Percentiles rank a stretch among this genome's conserved stretches.
phyloP scores from a whole-genome alignment of 30 jellyfish, hydroid and myxozoan genomes.

The Aurelia aurita region DNA sequence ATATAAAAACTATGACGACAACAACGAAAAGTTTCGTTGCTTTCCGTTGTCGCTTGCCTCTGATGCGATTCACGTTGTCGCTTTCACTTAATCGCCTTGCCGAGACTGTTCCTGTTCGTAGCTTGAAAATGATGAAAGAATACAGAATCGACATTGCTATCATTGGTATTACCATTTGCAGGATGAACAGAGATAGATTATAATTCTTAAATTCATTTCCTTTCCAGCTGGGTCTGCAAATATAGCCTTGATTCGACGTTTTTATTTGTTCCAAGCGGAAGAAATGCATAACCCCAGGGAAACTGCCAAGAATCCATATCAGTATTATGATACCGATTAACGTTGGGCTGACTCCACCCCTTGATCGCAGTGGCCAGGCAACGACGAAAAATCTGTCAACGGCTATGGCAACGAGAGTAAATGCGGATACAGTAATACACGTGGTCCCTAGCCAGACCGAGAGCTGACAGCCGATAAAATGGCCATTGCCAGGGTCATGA shows the following conservation, averaged over 20 bases:
- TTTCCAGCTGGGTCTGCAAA: background rate
- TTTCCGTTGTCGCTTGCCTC: slow-evolving; percentile 69
- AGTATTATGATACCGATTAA: background rate
- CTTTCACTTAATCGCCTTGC: slow-evolving; percentile 74
- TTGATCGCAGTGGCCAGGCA: slow-evolving; percentile 81
- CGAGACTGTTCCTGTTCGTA: slow-evolving; percentile 57
- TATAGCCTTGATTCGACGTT: background rate
- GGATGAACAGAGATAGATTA: slow-evolving; percentile 28
- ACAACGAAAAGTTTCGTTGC: slow-evolving; percentile 80
- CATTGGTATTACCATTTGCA: slow-evolving; percentile 77
- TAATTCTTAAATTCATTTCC: slow-evolving; percentile 3
- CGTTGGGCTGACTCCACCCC: slow-evolving; percentile 39
- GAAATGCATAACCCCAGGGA: slow-evolving; percentile 54
- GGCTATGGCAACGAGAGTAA: slow-evolving; percentile 87
- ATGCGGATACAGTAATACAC: slow-evolving; percentile 83
- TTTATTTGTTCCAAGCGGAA: slow-evolving; percentile 17
- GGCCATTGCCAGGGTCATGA: slow-evolving; percentile 48
- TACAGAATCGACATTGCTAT: slow-evolving; percentile 71
- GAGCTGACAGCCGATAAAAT: slow-evolving; percentile 76
- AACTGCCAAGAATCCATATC: slow-evolving; percentile 76
- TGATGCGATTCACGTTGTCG: slow-evolving; percentile 66
- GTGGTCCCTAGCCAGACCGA: slow-evolving; percentile 76
- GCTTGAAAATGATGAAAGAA: slow-evolving; percentile 58
- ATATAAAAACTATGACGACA: slow-evolving; percentile 69
- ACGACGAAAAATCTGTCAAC: slow-evolving; percentile 88